Evolutionary conservation across 2,888 invertebrate species (phyloP), one percentile per base, ranked within the genome.

Genomic region (Xanthia togata): DNA sequence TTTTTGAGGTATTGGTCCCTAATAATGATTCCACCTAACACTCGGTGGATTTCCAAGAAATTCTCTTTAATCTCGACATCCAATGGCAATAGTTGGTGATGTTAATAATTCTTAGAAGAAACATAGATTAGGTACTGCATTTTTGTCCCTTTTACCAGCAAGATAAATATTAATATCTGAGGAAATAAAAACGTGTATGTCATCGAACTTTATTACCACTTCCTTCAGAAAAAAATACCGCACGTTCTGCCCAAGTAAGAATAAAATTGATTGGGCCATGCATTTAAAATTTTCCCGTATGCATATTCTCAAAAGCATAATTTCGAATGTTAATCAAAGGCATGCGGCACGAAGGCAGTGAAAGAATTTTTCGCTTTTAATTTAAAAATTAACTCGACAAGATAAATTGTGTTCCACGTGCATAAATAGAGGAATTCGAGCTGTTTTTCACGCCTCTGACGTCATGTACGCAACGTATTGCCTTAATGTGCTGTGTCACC

Each of bases 401-500:
- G 77, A 86, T 88, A 86, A 84, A 86, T 87, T 53, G 76, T 55
- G 71, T 87, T 79, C 76, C 88, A 75, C 73, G 50, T 75, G 79
- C 78, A 79, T 88, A 80, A 86, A 88, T 85, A 85, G 69, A 75
- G 71, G 63, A 78, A 79, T 79, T 70, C 68, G 69, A 59, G 76
- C 74, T 82, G 85, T 88, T 83, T 88, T 88, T 83, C 83, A 83
- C 81, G 68, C 47, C 26, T 60, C 67, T 83, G 83, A 85, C 80
- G 82, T 87, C 85, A 85, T 64, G 63, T 53, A 70, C 69, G 82
- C 85, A 78, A 83, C 88, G 79, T 88, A 81, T 85, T 88, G 87
- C 78, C 76, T 59, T 87, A 88, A 87, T 88, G 83, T 82, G 85
- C 80, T 81, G 81, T 80, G 78, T 87, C 85, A 87, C 60, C 73